These are phyloP conservation scores for Malurus cyaneus DNA, from an alignment of 2,113 vertebrate species.

Conservation along the genomic window DNA sequence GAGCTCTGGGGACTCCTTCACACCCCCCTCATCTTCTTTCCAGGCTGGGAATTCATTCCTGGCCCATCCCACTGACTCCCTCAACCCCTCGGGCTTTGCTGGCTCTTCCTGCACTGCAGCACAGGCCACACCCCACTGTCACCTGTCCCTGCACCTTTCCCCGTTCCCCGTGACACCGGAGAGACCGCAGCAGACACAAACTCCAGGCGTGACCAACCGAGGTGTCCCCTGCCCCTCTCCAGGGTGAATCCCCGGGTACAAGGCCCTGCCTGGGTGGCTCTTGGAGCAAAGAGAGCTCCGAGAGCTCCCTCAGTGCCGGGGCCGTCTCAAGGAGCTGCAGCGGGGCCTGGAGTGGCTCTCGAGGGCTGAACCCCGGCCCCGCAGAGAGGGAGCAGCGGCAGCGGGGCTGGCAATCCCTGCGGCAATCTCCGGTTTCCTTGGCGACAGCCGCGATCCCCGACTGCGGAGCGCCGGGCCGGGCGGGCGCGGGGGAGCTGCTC, in stretches of 20 bases:
- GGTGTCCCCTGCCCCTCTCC: background rate
- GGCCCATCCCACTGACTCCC: accelerated
- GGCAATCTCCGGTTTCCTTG: slow-evolving; percentile 33
- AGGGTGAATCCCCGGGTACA: accelerated
- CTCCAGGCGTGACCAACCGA: accelerated
- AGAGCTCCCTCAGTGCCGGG: background rate
- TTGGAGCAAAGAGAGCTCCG: accelerated
- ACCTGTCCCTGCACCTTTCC: background rate
- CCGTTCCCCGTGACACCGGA: accelerated
- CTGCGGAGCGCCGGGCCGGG: background rate
- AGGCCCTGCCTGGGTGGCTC: accelerated
- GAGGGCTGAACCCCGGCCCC: background rate
- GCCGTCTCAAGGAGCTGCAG: background rate
- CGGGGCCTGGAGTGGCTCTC: background rate
- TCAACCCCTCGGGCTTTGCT: accelerated
- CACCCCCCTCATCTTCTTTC: accelerated
- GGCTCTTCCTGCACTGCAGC: accelerated
- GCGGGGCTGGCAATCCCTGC: background rate
- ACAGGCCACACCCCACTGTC: accelerated
- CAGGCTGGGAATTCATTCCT: background rate
- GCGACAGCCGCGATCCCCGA: background rate
- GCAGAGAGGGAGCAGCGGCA: background rate
- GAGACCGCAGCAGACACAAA: background rate
- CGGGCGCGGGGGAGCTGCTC: background rate
- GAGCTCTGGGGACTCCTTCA: background rate